Percentiles rank a stretch among this genome's conserved stretches.
phyloP scores from a whole-genome alignment of 2,113 vertebrate genomes.

The Onychostruthus taczanowskii region DNA sequence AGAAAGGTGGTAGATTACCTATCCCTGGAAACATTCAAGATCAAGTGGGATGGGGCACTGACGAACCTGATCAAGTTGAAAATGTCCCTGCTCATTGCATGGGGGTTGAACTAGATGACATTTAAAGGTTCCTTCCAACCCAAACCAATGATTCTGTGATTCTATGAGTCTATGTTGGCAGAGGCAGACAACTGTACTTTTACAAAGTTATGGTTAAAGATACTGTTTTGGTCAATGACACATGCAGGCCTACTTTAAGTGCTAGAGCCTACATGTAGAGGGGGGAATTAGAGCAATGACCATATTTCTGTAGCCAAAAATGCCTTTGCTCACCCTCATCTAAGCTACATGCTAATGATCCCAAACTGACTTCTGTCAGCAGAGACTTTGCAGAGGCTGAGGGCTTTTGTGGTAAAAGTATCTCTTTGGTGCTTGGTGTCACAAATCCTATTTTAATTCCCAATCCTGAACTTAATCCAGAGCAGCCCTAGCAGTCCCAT shows the following conservation, averaged over 20 bases:
- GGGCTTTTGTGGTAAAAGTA: not conserved
- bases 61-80: not conserved
- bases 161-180: not conserved
- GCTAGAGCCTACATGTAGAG: not conserved
- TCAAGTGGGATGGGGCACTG: too few species aligned
- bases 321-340: not conserved
- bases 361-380: accelerated
- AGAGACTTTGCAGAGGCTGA: not conserved
- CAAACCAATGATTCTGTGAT: not conserved
- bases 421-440: not conserved
- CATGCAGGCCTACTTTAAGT: not conserved
- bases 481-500: not conserved
- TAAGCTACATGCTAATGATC: not conserved
- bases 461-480: not conserved
- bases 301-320: not conserved
- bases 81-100: not conserved
- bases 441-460: not conserved
- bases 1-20: not conserved
- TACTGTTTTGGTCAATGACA: not conserved
- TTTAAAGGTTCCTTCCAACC: not conserved
- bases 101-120: not conserved
- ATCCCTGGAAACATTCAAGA: not conserved
- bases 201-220: not conserved
- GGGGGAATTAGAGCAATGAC: not conserved
- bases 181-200: not conserved